Percentiles rank a stretch among this genome's conserved stretches.
phyloP scores from a whole-genome alignment of 2,113 vertebrate genomes.

The Acinonyx jubatus region DNA sequence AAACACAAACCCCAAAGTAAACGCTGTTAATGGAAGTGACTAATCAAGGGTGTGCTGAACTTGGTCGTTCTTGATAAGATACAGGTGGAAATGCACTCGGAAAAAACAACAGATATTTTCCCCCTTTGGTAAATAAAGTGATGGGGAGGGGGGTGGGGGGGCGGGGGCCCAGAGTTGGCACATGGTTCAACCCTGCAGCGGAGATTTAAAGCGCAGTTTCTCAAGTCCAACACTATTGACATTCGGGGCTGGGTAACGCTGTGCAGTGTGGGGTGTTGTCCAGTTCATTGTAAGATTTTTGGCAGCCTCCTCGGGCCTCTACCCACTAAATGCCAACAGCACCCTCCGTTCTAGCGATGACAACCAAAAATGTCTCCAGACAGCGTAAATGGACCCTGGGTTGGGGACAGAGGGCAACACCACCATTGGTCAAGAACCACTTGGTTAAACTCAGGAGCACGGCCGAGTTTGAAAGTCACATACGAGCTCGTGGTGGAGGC shows the following conservation, averaged over 20 bases:
- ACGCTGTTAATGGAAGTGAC: slow-evolving; percentile 78
- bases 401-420: accelerated
- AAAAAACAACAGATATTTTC: slow-evolving; percentile 75
- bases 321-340: background rate
- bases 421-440: background rate
- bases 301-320: background rate
- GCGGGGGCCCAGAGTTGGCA: background rate
- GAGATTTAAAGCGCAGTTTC: background rate
- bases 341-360: background rate
- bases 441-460: background rate
- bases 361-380: background rate
- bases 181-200: background rate
- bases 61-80: slow-evolving; percentile 73
- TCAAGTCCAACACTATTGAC: accelerated
- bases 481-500: background rate
- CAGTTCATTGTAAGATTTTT: too few species aligned
- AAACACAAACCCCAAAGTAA: slow-evolving; percentile 79
- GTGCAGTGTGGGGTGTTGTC: background rate
- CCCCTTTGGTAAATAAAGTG: slow-evolving; percentile 53
- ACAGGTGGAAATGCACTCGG: slow-evolving; percentile 54
- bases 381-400: background rate
- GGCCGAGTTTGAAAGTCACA: background rate
- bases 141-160: background rate
- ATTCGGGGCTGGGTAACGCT: background rate
- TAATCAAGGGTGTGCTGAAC: slow-evolving; percentile 73